Base-by-base conservation (phyloP, 2,888 invertebrate genomes). In the Teleogryllus oceanicus region DNA sequence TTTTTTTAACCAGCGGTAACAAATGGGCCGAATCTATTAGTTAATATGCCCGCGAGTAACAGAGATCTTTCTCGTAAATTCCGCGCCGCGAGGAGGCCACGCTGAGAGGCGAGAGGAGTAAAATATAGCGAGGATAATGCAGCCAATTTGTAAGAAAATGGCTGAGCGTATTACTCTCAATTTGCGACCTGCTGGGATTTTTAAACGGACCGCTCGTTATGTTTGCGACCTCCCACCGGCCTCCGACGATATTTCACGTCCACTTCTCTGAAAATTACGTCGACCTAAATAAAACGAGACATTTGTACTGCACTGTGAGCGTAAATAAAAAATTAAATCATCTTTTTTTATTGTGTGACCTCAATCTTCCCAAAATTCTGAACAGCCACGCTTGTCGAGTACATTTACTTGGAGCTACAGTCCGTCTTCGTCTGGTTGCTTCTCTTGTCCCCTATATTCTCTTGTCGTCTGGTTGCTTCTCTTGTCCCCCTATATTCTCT, bases 181-280 rank as follows among this genome's bases (percentile, higher is more conserved):
- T 62, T 62, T 62, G 62, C 62, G 62, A 62, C 62, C 62, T 62
- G 62, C 62, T n/a, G 62, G 62, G 62, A 62, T 62, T 62, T 62
- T 62, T 62, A 62, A 62, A n/a, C n/a, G 62, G n/a, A n/a, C 62
- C 62, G 13, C 62, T n/a, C 62, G 16, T 62, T n/a, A 62, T 62
- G 62, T 18, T n/a, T 13, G n/a, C 62, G 62, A 62, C 62, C 62
- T 62, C n/a, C n/a, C 62, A n/a, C 62, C 37, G n/a, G 62, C 62
- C 62, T n/a, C 16, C 16, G 62, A 62, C 62, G 62, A 62, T 62
- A n/a, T 62, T 18, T 62, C 62, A 62, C n/a, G 62, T 62, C 62
- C 62, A 62, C 13, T 62, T 62, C 62, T n/a, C 16, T n/a, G 62
- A 62, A 62, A 62, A n/a, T 62, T 13, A 62, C 62, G 62, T 62